Evolutionary conservation across 2,888 invertebrate genomes (phyloP).

Genomic region (Alloscopus bannaensis): DNA sequence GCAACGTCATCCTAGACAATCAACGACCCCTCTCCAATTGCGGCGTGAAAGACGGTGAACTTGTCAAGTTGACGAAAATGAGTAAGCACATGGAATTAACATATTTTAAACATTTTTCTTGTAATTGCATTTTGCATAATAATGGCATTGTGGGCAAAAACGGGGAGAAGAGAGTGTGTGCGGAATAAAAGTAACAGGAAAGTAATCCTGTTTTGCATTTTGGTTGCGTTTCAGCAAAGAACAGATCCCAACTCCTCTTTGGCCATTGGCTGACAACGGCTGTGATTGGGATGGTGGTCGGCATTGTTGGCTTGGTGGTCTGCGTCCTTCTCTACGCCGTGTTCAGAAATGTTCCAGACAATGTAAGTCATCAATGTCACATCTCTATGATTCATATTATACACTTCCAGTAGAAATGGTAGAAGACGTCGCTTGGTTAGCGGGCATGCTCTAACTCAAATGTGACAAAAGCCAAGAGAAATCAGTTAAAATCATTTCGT

Average conservation of each 20-base stretch:
- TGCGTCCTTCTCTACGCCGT: constrained; percentile 74
- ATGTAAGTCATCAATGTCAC: constrained; percentile 65
- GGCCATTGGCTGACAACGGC: constrained; percentile 76
- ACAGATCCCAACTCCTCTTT: constrained; percentile 72
- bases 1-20: constrained; percentile 43
- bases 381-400: constrained; percentile 6
- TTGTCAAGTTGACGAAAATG: constrained; percentile 28
- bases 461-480: no score
- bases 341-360: constrained; percentile 67
- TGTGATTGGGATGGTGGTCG: constrained; percentile 75
- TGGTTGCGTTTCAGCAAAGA: constrained; percentile 35
- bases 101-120: constrained; percentile 15
- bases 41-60: constrained; percentile 41
- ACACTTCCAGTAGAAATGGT: no score
- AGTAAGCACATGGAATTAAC: constrained; percentile 46
- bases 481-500: no score
- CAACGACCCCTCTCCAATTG: constrained; percentile 49
- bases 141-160: no score
- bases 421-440: no score
- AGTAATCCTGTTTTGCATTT: no score
- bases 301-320: constrained; percentile 75
- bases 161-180: no score
- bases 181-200: no score
- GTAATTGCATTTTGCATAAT: no score
- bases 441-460: no score